Evolutionary conservation across 2,888 invertebrate genomes (phyloP), one percentile per base, ranked within the genome.

Genomic region (Meiosimyza platycephala): DNA sequence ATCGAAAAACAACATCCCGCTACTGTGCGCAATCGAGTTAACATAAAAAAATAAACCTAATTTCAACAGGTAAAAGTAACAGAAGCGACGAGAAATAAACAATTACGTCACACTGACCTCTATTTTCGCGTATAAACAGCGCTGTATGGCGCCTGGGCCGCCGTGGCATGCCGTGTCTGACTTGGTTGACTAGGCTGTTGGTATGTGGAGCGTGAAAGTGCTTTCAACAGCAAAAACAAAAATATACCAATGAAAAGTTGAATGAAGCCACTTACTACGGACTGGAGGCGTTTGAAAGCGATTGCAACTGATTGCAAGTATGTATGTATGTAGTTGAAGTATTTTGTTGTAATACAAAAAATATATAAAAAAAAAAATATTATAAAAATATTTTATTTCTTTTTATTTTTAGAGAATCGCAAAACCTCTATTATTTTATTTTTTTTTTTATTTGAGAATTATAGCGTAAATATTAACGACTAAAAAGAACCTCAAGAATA

Each of bases 151-250:
- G 13, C 12, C 48, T 64, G 22, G 47, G 6, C 48, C 18, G 52
- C 48, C 13, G 51, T 5, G 13, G 18, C 15, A 40, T 16, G n/a
- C 12, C 33, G 33, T 54, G 54, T 13, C 66, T 52, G n/a, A 54
- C 66, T 40, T 40, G 40, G 18, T 16, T 15, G 15, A 33, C 51
- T 40, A 28, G 28, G 65, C 33, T 33, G 66, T 13, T 55, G 59
- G 59, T 50, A 33, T 28, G 59, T 59, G 59, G 59, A 69, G 59
- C 68, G 59, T 69, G 68, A 59, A 69, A 69, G 57, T 59, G 68
- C 60, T 67, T 59, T 48, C 57, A 18, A 57, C 57, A 68, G 48
- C 68, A 28, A 9, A 60, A 50, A 22, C 47, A 48, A 57, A 57
- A 67, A 18, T 18, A 18, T 40, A 6, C 12, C 48, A 22, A 18